phyloP scores from a whole-genome alignment of 1,140 invertebrate species.

The Lordiphosa clarofinis region DNA sequence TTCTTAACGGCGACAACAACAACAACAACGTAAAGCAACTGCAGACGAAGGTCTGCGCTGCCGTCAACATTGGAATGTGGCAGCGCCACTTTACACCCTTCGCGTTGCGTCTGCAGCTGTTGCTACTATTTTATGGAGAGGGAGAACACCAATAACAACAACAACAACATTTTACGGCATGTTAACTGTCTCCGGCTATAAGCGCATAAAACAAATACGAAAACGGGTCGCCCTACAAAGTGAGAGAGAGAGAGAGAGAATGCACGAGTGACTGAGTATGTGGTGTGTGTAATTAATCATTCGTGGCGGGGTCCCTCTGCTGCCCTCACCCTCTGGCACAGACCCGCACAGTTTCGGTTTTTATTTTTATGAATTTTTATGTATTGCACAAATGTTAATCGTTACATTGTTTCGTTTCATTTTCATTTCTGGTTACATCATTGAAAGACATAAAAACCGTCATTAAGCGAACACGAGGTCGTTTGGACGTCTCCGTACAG shows the following conservation, averaged over 20 bases:
- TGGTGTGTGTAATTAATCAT: conserved; percentile 43
- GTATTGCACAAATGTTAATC: conserved; percentile 18
- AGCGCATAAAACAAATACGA: conserved; percentile 27
- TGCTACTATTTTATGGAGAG: conserved; percentile 54
- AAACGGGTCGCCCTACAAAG: conserved; percentile 6
- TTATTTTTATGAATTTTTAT: conserved; percentile 27
- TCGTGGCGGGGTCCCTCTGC: conserved; percentile 16
- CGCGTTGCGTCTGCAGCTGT: conserved; percentile 36
- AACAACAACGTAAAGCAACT: conserved; percentile 25
- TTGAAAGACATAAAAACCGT: conserved; percentile 4
- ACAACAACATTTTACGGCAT: conserved; percentile 49
- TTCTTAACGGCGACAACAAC: conserved; percentile 53
- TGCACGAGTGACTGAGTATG: conserved; percentile 6
- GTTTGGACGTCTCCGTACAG: conserved; percentile 16
- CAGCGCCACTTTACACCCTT: conserved; percentile 55
- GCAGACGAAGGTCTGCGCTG: conserved; percentile 28
- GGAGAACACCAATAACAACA: conserved; percentile 3
- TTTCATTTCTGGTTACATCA: conserved; percentile 45
- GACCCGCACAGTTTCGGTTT: background rate
- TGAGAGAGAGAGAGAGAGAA: background rate
- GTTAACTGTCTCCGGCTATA: conserved; percentile 54
- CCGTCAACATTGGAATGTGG: conserved; percentile 46
- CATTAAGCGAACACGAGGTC: conserved; percentile 9
- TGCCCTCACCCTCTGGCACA: background rate
- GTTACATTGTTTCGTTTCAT: conserved; percentile 17